Evolutionary conservation across 2,888 invertebrate genomes (phyloP).

Genomic region (Drosophila quasianomalipes): DNA sequence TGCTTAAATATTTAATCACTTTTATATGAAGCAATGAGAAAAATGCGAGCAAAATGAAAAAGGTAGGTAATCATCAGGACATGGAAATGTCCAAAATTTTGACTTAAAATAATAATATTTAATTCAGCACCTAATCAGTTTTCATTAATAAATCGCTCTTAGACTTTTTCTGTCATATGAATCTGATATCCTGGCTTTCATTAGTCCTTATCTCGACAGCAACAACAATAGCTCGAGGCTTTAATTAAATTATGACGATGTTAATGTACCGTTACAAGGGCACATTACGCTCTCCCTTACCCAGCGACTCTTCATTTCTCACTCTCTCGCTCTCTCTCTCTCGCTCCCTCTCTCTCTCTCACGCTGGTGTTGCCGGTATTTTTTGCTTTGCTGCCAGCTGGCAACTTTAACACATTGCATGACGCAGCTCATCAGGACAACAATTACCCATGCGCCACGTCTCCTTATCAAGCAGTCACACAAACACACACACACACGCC

Average conservation of each 20-base stretch:
- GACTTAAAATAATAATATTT: background rate
- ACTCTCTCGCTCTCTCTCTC: background rate
- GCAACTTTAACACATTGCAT: slow-evolving; percentile 70
- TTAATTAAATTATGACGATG: slow-evolving; percentile 83
- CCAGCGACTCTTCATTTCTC: background rate
- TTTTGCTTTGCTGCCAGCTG: slow-evolving; percentile 19
- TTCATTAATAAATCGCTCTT: slow-evolving; percentile 5
- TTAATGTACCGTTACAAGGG: slow-evolving; percentile 79
- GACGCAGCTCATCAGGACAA: slow-evolving; percentile 79
- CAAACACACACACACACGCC: slow-evolving; percentile 14
- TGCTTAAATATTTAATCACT: background rate
- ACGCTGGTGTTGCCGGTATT: background rate
- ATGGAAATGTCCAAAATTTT: background rate
- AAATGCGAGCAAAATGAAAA: background rate
- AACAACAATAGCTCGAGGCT: slow-evolving; percentile 34
- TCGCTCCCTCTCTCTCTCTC: background rate
- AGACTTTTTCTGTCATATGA: slow-evolving; percentile 1
- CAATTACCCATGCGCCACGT: slow-evolving; percentile 53
- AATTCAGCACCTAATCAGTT: background rate
- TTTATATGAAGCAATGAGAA: background rate
- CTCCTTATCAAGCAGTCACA: slow-evolving; percentile 35
- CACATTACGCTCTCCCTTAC: slow-evolving; percentile 37
- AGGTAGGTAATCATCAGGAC: background rate
- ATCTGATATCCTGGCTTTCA: slow-evolving; percentile 32
- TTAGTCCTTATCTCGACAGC: slow-evolving; percentile 30